A percentile compares a stretch with the other conserved stretches of the same genome.
Conservation (phyloP, 2,113 vertebrate species). For the Aspidoscelis tigris region DNA sequence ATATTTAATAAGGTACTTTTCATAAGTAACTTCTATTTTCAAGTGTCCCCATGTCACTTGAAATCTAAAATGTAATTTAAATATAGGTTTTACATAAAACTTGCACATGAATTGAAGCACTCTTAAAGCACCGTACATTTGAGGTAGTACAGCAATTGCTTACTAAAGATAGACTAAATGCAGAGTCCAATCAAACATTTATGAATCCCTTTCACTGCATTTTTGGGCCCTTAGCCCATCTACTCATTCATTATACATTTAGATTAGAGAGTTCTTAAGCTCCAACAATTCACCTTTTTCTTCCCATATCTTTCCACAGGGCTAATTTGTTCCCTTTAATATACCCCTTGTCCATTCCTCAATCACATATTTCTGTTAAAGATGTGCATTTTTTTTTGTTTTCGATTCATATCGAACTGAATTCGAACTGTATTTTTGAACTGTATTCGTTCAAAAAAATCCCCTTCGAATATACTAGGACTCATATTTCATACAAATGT, state of each 20-base stretch:
- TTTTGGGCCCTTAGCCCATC: background rate
- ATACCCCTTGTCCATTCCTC: too few relatives aligned
- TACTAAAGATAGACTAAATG: conserved; percentile 1
- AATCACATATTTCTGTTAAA: too few relatives aligned
- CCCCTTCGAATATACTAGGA: too few relatives aligned
- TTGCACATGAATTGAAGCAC: background rate
- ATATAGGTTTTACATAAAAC: background rate
- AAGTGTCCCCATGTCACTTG: background rate
- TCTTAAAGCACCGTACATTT: background rate
- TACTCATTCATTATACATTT: background rate
- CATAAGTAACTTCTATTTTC: background rate
- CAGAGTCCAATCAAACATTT: conserved; percentile 24
- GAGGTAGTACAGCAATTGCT: background rate
- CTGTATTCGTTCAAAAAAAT: too few relatives aligned
- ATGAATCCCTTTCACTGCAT: background rate
- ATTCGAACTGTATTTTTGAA: too few relatives aligned
- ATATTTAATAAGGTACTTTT: background rate
- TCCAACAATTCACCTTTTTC: too few relatives aligned
- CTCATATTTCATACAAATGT: too few relatives aligned
- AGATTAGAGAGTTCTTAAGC: background rate
- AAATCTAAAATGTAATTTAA: background rate
- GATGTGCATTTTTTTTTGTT: too few relatives aligned
- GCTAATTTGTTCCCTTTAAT: too few relatives aligned
- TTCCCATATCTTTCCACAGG: too few relatives aligned
- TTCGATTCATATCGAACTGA: too few relatives aligned